A percentile compares a stretch with the other conserved stretches of the same genome.
phyloP scores from a whole-genome alignment of 2,113 vertebrate species.

The Anser cygnoides region DNA sequence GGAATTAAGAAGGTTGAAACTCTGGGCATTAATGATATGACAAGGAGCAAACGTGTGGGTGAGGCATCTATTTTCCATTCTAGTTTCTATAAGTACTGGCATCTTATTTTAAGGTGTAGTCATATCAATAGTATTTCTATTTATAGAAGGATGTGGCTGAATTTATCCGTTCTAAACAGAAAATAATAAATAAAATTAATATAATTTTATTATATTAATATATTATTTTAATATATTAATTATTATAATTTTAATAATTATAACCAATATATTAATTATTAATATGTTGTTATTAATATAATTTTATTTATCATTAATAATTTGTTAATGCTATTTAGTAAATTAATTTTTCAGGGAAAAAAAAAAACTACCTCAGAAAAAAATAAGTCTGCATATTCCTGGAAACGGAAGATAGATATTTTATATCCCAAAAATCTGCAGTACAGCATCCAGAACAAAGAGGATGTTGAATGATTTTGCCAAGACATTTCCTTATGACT shows the following conservation, averaged over 20 bases:
- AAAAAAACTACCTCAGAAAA: background rate
- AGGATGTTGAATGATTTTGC: background rate
- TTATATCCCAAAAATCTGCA: background rate
- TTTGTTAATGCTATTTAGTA: background rate
- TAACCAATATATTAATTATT: too few relatives aligned
- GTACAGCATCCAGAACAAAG: background rate
- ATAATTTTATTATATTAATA: background rate
- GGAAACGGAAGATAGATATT: background rate
- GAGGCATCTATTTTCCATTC: background rate
- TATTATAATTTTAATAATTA: too few relatives aligned
- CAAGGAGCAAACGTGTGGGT: background rate
- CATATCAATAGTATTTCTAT: background rate
- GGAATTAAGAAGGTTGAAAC: constrained; percentile 6
- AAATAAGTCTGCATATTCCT: background rate
- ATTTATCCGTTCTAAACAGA: background rate
- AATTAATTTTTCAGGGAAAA: background rate
- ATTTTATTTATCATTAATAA: background rate
- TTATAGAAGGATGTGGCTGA: background rate
- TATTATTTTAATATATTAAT: too few relatives aligned
- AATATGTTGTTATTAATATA: background rate
- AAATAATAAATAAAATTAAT: background rate
- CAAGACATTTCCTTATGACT: background rate
- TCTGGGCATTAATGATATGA: background rate
- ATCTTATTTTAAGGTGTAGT: background rate
- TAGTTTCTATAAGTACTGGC: background rate